Evolutionary conservation across 2,888 invertebrate species (phyloP).

Genomic region (Dicyrtoma fusca): DNA sequence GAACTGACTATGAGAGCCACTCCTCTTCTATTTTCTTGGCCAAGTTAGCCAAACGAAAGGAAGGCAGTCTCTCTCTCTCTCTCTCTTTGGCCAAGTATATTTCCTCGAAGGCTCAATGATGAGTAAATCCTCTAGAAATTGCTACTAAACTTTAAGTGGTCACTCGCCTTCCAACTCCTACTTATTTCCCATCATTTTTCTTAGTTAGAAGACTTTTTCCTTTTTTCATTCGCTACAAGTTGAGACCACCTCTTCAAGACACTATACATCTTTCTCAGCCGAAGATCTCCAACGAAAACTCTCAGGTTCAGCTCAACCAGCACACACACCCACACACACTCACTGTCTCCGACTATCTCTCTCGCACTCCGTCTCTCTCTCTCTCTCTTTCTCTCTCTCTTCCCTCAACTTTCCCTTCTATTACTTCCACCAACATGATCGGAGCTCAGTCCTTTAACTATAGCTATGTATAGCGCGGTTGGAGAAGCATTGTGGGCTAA

Average conservation of each 20-base stretch:
- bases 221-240: constrained; percentile 23
- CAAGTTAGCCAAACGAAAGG: too few relatives aligned
- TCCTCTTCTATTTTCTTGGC: constrained; percentile 29
- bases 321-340: neutral
- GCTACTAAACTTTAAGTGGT: constrained; percentile 47
- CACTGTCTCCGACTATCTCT: neutral
- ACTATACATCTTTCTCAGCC: constrained; percentile 13
- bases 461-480: too few relatives aligned
- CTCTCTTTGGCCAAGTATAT: constrained; percentile 35
- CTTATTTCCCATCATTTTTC: constrained; percentile 34
- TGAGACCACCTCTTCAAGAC: constrained; percentile 29
- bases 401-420: neutral
- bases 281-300: neutral
- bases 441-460: too few relatives aligned
- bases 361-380: neutral
- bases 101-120: constrained; percentile 45
- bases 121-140: constrained; percentile 48
- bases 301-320: too few relatives aligned
- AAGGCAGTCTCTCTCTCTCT: constrained; percentile 1
- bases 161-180: constrained; percentile 38
- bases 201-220: constrained; percentile 30
- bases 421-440: neutral
- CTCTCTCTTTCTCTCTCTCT: neutral
- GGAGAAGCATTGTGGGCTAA: constrained; percentile 2
- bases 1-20: constrained; percentile 17